A percentile compares a stretch with the other conserved stretches of the same genome.
Conservation (phyloP, 2,888 invertebrate species). For the Cheilosia impressa region DNA sequence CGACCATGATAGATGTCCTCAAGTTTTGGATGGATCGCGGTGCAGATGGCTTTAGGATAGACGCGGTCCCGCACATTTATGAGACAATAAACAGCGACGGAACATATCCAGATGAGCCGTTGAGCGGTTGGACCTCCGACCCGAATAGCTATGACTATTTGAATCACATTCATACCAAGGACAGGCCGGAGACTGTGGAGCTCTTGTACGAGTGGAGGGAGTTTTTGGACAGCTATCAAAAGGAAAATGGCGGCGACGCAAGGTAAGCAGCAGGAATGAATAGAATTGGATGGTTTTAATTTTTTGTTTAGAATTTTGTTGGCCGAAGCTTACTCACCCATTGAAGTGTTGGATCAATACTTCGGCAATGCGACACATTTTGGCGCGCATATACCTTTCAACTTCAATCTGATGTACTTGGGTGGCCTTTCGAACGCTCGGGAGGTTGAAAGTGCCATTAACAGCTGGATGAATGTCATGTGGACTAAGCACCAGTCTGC, state of each 20-base stretch:
- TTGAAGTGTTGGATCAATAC: constrained; percentile 85
- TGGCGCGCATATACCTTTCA: constrained; percentile 87
- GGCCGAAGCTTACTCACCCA: constrained; percentile 86
- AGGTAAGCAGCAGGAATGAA: constrained; percentile 77
- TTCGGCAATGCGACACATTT: constrained; percentile 84
- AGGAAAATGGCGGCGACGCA: constrained; percentile 79
- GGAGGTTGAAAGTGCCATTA: constrained; percentile 84
- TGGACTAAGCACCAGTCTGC: constrained; percentile 84
- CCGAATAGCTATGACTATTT: constrained; percentile 85
- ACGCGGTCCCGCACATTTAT: constrained; percentile 86
- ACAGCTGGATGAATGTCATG: constrained; percentile 86
- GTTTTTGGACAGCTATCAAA: constrained; percentile 84
- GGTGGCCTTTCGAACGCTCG: constrained; percentile 84
- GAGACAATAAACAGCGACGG: constrained; percentile 81
- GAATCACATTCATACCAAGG: constrained; percentile 87
- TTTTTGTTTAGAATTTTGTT: constrained; percentile 83
- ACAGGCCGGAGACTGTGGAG: constrained; percentile 85
- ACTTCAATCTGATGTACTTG: constrained; percentile 86
- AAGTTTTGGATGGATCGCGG: constrained; percentile 90
- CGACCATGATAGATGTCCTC: constrained; percentile 87
- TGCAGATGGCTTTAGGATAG: constrained; percentile 90
- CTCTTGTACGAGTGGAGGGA: constrained; percentile 85
- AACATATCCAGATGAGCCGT: constrained; percentile 84
- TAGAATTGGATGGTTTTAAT: neutral
- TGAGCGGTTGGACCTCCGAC: constrained; percentile 83